Evolutionary conservation across 2,888 invertebrate genomes (phyloP), one percentile per base, ranked within the genome.

Genomic region (Panorpa germanica): DNA sequence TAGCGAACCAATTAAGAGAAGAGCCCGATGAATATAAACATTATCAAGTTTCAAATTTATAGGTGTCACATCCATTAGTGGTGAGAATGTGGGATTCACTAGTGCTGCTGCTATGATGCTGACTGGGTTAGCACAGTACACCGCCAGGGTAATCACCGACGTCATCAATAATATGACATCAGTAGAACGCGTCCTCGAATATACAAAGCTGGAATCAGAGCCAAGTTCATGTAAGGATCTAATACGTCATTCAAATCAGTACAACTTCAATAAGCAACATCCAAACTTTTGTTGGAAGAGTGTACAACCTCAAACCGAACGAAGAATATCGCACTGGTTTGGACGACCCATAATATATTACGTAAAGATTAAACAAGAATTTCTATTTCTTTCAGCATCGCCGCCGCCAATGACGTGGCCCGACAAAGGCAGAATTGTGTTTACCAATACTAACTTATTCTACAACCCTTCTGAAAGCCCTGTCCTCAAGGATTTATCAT

Each of bases 51-150:
- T n/a, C n/a, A n/a, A n/a, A n/a, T 12, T 33, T 14, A 3, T 32
- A 37, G 5, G 16, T 52, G 53, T 46, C 16, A 49, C 49, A 2
- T 67, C 68, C 2, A 70, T n/a, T n/a, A 31, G 42, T 11, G 57
- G 71, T 29, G 70, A 81, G 21, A 78, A 78, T 48, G 70, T 74
- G 30, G 72, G 72, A 2, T 45, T 72, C 40, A 71, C 71, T 26
- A 70, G 72, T 43, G 70, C 71, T 0, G 71, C 72, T 45, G 65
- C 71, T 1, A 59, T 72, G 49, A 66, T 65, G 52, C 66, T 55
- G 52, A 82, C 64, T 36, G 83, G 59, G 48, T 75, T 61, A 73
- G 73, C 57, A 51, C 80, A 52, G 50, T 83, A 55, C 52, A 77
- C 62, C 51, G 80, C 54, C 39, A 72, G 54, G 34, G 75, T 56